Conservation (phyloP, 2,888 invertebrate species). For the Parapristionchus giblindavisi region DNA sequence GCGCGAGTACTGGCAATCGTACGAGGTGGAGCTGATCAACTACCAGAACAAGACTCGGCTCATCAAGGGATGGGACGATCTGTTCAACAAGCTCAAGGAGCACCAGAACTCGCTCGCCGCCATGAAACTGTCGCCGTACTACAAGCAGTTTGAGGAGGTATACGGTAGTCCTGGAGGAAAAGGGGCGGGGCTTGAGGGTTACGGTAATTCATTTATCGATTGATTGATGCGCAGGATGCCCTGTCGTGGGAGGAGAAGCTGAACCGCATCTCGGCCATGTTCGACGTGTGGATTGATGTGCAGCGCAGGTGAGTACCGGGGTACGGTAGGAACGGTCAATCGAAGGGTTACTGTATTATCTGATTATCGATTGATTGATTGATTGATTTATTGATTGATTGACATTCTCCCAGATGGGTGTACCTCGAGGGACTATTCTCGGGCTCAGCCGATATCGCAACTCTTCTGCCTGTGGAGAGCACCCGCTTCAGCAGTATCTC, state of each 20-base stretch:
- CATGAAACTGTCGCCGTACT: conserved; percentile 99
- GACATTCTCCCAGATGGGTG: conserved; percentile 80
- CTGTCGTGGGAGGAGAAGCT: conserved; percentile 98
- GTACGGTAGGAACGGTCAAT: too few species aligned
- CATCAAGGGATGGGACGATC: conserved; percentile 96
- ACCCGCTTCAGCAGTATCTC: conserved; percentile 93
- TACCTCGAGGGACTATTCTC: conserved; percentile 99
- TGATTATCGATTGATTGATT: too few species aligned
- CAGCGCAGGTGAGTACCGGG: conserved; percentile 77
- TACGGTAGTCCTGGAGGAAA: neutral
- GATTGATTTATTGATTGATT: neutral
- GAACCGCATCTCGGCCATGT: conserved; percentile 89
- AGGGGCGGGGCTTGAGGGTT: neutral
- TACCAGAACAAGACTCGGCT: conserved; percentile 98
- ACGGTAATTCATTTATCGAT: too few species aligned
- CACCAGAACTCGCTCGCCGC: conserved; percentile 99
- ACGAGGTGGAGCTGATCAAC: conserved; percentile 94
- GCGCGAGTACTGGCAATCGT: conserved; percentile 97
- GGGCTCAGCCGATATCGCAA: conserved; percentile 97
- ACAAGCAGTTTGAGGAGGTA: conserved; percentile 77
- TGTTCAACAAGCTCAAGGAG: conserved; percentile 99
- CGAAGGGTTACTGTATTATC: too few species aligned
- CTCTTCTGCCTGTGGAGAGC: conserved; percentile 92
- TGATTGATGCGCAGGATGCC: conserved; percentile 97
- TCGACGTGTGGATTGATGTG: conserved; percentile 99